Base-by-base conservation (phyloP, 2,888 invertebrate species). In the Galerucella nymphaeae region DNA sequence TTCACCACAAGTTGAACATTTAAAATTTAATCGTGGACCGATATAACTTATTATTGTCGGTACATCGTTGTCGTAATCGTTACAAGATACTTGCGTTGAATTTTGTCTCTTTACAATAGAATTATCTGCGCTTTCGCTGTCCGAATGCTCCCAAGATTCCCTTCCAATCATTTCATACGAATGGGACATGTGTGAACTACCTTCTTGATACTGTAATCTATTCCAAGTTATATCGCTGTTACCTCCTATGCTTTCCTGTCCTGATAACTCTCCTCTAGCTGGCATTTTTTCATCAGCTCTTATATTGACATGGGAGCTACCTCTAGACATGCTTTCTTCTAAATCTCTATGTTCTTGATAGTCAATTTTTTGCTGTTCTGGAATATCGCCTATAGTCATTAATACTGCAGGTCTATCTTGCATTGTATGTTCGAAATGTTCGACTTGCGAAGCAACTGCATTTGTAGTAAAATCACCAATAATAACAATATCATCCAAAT, bases 251-350 rank as follows among this genome's bases (percentile, higher is more conserved):
- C 94, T 94, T 84, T 95, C 96, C 84, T 95, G 95, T 16, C 94
- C 95, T 14, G 94, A 95, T 57, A 96, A 89, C 86, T 96, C 96
- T 1, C 95, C 95, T 75, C 94, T 90, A 0, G 95, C 93, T 50
- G 96, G 95, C 94, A 96, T 95, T 77, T 92, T 91, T 85, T 96
- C 96, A 82, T 96, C 95, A 0, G 95, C 92, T 79, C 94, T 90
- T 81, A 96, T 95, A 83, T 94, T 93, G 62, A 94, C 87, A 84
- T 95, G 93, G 62, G 94, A 87, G 79, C 89, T 89, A 71, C 88
- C 87, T 3, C 86, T 85, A 9, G 85, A 85, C 74, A 83, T 77
- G 68, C 83, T 84, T 74, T 84, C 85, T 65, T 84, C 85, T 16
- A 82, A 84, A 79, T 89, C 88, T 86, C 74, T 80, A 78, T 78